phyloP scores from a whole-genome alignment of 2,797 vertebrate genomes.

The Myotis vivesi region DNA sequence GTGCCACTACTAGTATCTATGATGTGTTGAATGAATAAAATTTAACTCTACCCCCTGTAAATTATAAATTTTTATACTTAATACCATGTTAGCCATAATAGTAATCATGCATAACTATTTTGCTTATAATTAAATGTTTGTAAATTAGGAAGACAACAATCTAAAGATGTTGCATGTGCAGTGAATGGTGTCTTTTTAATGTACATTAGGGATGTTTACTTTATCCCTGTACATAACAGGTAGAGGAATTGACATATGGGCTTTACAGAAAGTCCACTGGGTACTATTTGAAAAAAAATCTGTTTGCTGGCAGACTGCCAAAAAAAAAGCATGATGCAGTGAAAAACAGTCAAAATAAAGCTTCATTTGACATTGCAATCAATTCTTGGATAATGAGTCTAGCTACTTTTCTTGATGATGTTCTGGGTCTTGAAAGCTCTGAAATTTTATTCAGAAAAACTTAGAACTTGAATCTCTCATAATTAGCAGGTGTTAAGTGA shows the following conservation, averaged over 20 bases:
- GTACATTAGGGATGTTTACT: background rate
- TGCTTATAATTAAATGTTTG: constrained; percentile 11
- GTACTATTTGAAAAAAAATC: background rate
- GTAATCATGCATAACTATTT: background rate
- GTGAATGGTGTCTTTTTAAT: background rate
- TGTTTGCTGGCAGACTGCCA: background rate
- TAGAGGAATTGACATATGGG: background rate
- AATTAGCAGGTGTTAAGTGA: constrained; percentile 60
- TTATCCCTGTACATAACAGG: background rate
- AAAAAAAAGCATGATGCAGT: background rate
- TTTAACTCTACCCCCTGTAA: background rate
- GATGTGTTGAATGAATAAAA: background rate
- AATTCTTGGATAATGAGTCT: constrained; percentile 59
- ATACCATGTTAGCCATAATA: background rate
- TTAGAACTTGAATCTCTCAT: constrained; percentile 45
- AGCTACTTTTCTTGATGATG: constrained; percentile 55
- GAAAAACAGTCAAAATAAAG: constrained; percentile 48
- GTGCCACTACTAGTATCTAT: background rate
- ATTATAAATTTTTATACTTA: background rate
- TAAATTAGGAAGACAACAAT: background rate
- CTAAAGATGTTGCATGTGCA: background rate
- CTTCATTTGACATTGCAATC: constrained; percentile 49
- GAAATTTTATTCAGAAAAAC: constrained; percentile 59
- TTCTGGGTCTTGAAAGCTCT: constrained; percentile 31
- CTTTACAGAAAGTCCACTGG: constrained; percentile 23